phyloP scores from a whole-genome alignment of 2,113 vertebrate species.

The Cheirogaleus medius region DNA sequence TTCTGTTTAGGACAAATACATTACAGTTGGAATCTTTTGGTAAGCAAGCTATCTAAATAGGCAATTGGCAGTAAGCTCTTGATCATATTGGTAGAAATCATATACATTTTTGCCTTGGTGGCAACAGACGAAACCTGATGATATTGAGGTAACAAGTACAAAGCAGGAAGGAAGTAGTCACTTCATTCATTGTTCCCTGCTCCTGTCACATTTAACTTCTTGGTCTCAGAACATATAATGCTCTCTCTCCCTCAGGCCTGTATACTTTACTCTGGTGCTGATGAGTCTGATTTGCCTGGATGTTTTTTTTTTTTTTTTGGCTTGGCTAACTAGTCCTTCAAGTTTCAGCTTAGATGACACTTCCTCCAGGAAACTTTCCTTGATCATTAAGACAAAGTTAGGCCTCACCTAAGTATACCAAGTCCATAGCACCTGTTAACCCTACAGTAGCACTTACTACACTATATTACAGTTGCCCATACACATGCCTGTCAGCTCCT shows the following conservation, averaged over 20 bases:
- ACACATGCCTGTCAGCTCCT: background rate
- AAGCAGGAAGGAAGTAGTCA: background rate
- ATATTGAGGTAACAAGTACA: background rate
- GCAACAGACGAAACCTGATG: background rate
- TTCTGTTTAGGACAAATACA: background rate
- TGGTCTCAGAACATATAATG: background rate
- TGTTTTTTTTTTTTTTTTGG: background rate
- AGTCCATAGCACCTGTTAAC: background rate
- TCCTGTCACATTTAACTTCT: background rate
- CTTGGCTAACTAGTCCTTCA: background rate
- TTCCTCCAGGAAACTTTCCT: background rate
- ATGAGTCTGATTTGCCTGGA: background rate
- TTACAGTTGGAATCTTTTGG: background rate
- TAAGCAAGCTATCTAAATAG: background rate
- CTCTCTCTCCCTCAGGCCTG: background rate
- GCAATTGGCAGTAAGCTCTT: background rate
- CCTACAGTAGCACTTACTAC: background rate
- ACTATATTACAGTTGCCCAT: background rate
- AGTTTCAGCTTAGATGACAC: background rate
- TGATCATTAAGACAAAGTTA: background rate
- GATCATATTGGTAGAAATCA: background rate
- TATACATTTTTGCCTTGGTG: background rate
- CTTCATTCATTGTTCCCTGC: background rate
- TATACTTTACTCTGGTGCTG: background rate
- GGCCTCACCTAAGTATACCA: background rate